Percentiles rank a stretch among this genome's conserved stretches.
Conservation (phyloP, 2,113 vertebrate genomes). For the Mormoops blainvillei region DNA sequence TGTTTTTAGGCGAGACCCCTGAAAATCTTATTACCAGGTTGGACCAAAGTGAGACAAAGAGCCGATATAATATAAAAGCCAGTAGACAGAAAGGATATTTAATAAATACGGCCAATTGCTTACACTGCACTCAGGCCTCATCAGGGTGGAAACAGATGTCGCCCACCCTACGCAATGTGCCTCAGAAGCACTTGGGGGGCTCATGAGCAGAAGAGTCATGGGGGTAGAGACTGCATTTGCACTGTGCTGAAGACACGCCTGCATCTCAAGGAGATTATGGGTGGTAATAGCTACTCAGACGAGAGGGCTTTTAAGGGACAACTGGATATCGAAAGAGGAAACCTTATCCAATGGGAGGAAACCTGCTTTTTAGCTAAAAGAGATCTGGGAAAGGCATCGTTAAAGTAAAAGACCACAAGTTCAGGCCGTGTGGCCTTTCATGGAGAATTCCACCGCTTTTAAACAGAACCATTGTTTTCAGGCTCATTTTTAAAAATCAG, state of each 20-base stretch:
- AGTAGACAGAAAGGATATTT: neutral
- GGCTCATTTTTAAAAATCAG: no score
- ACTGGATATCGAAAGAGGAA: neutral
- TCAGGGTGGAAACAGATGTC: neutral
- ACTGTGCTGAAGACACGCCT: neutral
- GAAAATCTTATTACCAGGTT: slow-evolving; percentile 38
- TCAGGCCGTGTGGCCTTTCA: no score
- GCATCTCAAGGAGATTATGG: neutral
- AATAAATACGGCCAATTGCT: neutral
- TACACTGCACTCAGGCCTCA: neutral
- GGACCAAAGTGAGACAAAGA: slow-evolving; percentile 20
- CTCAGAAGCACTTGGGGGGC: neutral
- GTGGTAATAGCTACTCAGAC: neutral
- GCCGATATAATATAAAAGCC: neutral
- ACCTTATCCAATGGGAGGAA: neutral
- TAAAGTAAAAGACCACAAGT: no score
- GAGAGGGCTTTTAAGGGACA: neutral
- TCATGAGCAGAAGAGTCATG: neutral
- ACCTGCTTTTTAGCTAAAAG: neutral
- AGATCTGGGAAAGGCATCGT: neutral
- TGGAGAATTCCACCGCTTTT: no score
- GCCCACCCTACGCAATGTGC: neutral
- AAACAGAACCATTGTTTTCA: no score
- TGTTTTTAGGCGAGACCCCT: neutral
- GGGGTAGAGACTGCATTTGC: neutral